Base-by-base conservation (phyloP, 2,797 vertebrate species). In the Artibeus lituratus region DNA sequence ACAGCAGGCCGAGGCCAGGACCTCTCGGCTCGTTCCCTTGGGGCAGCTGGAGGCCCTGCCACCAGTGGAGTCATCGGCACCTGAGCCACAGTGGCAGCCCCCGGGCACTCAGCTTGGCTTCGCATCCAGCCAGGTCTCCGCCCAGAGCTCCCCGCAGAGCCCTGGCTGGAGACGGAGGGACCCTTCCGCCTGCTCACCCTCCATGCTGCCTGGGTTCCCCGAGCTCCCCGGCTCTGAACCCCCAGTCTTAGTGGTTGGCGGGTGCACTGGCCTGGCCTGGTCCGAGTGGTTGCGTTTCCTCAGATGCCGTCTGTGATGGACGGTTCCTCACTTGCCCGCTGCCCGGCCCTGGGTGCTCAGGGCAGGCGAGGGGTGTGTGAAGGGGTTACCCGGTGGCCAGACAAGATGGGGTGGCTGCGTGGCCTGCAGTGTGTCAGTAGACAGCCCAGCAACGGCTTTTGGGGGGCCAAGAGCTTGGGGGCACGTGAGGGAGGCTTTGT, bases 401-500 rank as follows among this genome's bases (percentile, higher is more conserved):
- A 42, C 21, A 16, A 72, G 44, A 29, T 26, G 42, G 26, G 26
- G 69, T 10, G 14, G 12, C 65, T 4, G 49, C 65, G 69, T 24
- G 29, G 72, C n/a, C 14, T 22, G 29, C 42, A 15, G 37, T 4
- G 55, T 9, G 35, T 47, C 26, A 18, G 35, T 21, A 69, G 11
- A 35, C 9, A n/a, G 77, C 42, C 15, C 49, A 24, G 72, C 24
- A n/a, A 62, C 15, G 32, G 44, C 69, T 83, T 59, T 15, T 42
- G 2, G 7, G 15, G 53, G 26, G 10, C 21, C 5, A 18, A 37
- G 86, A 26, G 39, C 55, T 77, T 3, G 0, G 49, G 59, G 19
- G 2, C 0, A 5, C n/a, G 2, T 0, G 1, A 0, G 1, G 14
- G n/a, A 24, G 2, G 12, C 47, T 29, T 14, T n/a, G 37, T 24